These are phyloP conservation scores for Ferrisia virgata DNA, from an alignment of 2,888 invertebrate genomes.

Conservation along the genomic window DNA sequence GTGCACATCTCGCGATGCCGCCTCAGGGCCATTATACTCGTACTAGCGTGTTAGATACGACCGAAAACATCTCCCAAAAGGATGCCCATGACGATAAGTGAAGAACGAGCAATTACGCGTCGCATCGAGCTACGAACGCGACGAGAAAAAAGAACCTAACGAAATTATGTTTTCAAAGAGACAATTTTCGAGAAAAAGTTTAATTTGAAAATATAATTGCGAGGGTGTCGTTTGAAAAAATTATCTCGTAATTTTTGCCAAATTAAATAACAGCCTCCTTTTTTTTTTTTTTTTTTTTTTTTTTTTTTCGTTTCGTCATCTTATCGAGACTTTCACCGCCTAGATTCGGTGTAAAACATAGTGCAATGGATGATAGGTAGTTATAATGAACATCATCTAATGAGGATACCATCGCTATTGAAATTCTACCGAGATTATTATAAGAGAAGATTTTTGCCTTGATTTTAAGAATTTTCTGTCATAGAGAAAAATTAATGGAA, in stretches of 20 bases:
- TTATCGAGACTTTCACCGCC: background rate
- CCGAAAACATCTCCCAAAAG: background rate
- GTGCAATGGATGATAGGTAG: background rate
- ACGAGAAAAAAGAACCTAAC: background rate
- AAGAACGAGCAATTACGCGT: background rate
- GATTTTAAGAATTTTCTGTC: background rate
- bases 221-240: background rate
- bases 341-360: background rate
- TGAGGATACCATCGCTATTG: background rate
- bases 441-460: background rate
- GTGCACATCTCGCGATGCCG: background rate
- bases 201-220: background rate
- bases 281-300: background rate
- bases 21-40: background rate
- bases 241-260: background rate
- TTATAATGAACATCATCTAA: background rate
- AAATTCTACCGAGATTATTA: background rate
- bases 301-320: background rate
- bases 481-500: background rate
- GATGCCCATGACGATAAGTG: background rate
- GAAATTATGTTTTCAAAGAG: background rate
- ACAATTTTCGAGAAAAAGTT: background rate
- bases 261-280: background rate
- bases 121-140: background rate
- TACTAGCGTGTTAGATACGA: background rate